phyloP scores from a whole-genome alignment of 2,888 invertebrate species.

The Drosophila yooni region DNA sequence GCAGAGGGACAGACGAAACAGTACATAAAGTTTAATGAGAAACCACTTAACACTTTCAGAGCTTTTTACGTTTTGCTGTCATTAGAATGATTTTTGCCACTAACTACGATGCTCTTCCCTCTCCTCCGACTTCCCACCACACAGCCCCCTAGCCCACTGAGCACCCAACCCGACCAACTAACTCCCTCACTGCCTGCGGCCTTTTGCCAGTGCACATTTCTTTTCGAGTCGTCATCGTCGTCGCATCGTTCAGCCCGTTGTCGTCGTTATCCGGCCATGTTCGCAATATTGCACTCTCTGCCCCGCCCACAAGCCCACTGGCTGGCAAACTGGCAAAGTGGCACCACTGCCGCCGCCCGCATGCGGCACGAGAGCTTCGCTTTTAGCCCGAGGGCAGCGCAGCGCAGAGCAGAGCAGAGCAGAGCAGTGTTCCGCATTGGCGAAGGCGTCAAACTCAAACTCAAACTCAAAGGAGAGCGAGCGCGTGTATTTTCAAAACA shows the following conservation, averaged over 20 bases:
- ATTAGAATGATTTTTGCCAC: conserved; percentile 81
- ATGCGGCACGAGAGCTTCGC: conserved; percentile 51
- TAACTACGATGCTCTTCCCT: conserved; percentile 67
- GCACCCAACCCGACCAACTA: conserved; percentile 1
- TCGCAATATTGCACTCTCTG: conserved; percentile 79
- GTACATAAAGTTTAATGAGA: conserved; percentile 83
- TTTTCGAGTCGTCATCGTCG: conserved; percentile 48
- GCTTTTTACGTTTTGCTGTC: conserved; percentile 79
- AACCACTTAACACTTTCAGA: conserved; percentile 82
- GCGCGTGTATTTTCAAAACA: conserved; percentile 85
- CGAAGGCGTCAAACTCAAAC: conserved; percentile 64
- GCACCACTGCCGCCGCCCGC: conserved; percentile 48
- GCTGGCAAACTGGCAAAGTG: conserved; percentile 9
- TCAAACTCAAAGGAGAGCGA: conserved; percentile 56
- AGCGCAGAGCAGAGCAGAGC: conserved; percentile 14
- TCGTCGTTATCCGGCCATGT: conserved; percentile 77
- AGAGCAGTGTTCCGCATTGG: conserved; percentile 54
- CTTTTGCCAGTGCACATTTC: conserved; percentile 51
- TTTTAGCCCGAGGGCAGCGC: conserved; percentile 44
- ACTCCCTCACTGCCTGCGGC: conserved; percentile 36
- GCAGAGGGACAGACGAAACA: conserved; percentile 54
- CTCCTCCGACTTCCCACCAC: conserved; percentile 2
- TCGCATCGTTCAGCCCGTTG: conserved; percentile 47
- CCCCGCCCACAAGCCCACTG: conserved; percentile 55
- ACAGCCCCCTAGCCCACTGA: background rate